phyloP scores from a whole-genome alignment of 1,140 invertebrate genomes.

The Tetramorium alpestre region DNA sequence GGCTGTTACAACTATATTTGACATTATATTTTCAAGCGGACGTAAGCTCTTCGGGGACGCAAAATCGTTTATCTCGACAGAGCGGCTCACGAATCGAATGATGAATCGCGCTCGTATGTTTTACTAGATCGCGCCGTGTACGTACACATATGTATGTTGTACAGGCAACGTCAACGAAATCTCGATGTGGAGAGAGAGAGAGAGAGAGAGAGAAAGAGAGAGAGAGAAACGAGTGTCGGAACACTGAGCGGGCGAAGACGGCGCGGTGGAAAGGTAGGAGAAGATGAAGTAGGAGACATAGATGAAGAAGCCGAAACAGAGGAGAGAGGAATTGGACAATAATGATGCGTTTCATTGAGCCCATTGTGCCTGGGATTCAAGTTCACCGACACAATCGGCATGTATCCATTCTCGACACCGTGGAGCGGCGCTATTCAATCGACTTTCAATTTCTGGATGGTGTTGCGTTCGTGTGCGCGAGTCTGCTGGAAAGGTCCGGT shows the following conservation, averaged over 20 bases:
- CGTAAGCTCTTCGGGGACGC: conserved; percentile 65
- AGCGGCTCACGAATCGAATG: conserved; percentile 31
- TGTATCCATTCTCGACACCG: conserved; percentile 69
- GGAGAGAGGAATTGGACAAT: conserved; percentile 68
- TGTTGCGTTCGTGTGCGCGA: conserved; percentile 61
- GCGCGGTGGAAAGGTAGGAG: neutral
- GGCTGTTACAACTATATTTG: conserved; percentile 62
- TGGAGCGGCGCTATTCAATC: conserved; percentile 70
- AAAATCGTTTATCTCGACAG: conserved; percentile 70
- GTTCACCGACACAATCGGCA: conserved; percentile 76
- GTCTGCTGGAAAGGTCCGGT: conserved; percentile 31
- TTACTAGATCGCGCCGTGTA: neutral
- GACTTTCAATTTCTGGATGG: conserved; percentile 76
- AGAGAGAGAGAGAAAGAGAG: too few relatives aligned
- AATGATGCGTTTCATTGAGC: conserved; percentile 79
- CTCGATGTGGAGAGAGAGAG: neutral
- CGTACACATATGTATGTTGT: neutral
- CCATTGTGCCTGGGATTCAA: conserved; percentile 76
- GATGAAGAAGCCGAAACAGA: conserved; percentile 46
- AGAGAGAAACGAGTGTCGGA: too few relatives aligned
- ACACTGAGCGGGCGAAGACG: neutral
- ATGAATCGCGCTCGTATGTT: conserved; percentile 54
- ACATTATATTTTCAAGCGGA: conserved; percentile 58
- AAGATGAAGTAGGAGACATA: neutral
- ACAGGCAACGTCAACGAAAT: neutral